phyloP scores from a whole-genome alignment of 2,888 invertebrate species.

The Dinocampus coccinellae region DNA sequence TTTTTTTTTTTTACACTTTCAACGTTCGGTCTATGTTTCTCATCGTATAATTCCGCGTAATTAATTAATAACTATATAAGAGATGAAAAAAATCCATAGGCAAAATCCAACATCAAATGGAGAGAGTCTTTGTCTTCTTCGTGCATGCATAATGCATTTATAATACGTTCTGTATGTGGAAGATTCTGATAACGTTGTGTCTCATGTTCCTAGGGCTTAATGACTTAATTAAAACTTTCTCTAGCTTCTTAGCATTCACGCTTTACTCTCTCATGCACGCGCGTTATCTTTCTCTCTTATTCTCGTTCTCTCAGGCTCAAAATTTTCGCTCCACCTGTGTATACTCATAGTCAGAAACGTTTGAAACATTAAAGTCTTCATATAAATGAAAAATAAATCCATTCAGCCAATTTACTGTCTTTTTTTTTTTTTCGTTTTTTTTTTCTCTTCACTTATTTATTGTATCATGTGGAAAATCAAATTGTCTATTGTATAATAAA shows the following conservation, averaged over 20 bases:
- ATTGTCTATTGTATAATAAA: no score
- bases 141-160: constrained; percentile 39
- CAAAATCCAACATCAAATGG: constrained; percentile 2
- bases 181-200: constrained; percentile 35
- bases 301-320: constrained; percentile 22
- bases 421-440: not conserved
- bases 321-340: constrained; percentile 10
- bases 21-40: constrained; percentile 13
- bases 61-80: not conserved
- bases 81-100: constrained; percentile 20
- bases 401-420: not conserved
- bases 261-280: constrained; percentile 21
- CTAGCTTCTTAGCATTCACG: constrained; percentile 32
- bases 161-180: constrained; percentile 36
- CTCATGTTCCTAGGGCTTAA: constrained; percentile 28
- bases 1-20: not conserved
- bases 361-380: not conserved
- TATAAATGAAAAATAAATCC: not conserved
- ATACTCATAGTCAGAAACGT: not conserved
- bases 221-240: constrained; percentile 33
- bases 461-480: no score
- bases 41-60: not conserved
- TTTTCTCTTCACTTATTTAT: no score
- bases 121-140: not conserved
- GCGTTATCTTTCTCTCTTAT: no score